Percentiles rank a stretch among this genome's conserved stretches.
Evolutionary conservation across 2,888 invertebrate genomes (phyloP).

Genomic region (Byasa hedistus): DNA sequence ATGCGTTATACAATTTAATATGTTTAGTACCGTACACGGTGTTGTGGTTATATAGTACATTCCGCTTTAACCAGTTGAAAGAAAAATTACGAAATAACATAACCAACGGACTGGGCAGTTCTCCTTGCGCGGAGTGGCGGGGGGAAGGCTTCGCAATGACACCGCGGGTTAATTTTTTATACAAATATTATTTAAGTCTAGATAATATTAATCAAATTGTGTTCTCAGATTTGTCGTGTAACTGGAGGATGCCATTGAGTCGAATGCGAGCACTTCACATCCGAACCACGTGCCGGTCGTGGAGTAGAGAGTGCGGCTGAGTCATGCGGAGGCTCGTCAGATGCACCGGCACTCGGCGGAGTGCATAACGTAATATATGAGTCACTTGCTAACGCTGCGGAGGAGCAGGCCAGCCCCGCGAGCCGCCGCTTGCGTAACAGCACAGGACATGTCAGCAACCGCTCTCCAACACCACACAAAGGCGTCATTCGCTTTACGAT

Average conservation of each 20-base stretch:
- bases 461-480: too few relatives aligned
- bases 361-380: slow-evolving; percentile 13
- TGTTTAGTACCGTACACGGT: slow-evolving; percentile 16
- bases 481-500: too few relatives aligned
- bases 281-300: slow-evolving; percentile 10
- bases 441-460: slow-evolving; percentile 3
- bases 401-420: slow-evolving; percentile 17
- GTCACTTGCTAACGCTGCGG: slow-evolving; percentile 17
- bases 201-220: too few relatives aligned
- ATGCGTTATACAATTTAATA: slow-evolving; percentile 19
- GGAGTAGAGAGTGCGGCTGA: slow-evolving; percentile 13
- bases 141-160: too few relatives aligned
- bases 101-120: slow-evolving; percentile 10
- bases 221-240: too few relatives aligned
- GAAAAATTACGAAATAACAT: slow-evolving; percentile 33
- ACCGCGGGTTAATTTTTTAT: too few relatives aligned
- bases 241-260: too few relatives aligned
- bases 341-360: background rate
- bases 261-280: background rate
- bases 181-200: too few relatives aligned
- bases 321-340: slow-evolving; percentile 7
- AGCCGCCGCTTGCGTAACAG: slow-evolving; percentile 21
- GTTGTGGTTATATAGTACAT: slow-evolving; percentile 28
- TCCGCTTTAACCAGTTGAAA: slow-evolving; percentile 32
- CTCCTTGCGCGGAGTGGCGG: slow-evolving; percentile 9